A percentile compares a stretch with the other conserved stretches of the same genome.
These are phyloP conservation scores for Teleopsis dalmanni DNA, from an alignment of 1,140 invertebrate species.

Conservation along the genomic window DNA sequence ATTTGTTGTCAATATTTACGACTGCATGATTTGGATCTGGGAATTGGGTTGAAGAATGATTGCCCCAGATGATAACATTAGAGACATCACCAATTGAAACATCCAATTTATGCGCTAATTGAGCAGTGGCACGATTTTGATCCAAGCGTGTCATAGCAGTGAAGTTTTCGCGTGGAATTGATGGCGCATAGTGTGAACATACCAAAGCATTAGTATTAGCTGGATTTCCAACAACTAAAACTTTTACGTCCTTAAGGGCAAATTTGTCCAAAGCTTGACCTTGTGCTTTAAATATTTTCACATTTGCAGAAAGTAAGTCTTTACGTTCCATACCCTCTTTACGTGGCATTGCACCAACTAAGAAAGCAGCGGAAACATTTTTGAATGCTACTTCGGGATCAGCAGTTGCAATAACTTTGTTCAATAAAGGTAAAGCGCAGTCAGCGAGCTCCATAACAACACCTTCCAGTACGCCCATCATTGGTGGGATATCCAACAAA, in stretches of 20 bases:
- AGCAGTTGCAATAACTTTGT: constrained; percentile 77
- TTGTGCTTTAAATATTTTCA: constrained; percentile 96
- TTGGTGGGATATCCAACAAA: constrained; percentile 89
- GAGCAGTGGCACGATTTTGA: constrained; percentile 90
- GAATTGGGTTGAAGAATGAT: constrained; percentile 98
- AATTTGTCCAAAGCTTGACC: constrained; percentile 88
- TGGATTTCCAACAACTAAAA: constrained; percentile 97
- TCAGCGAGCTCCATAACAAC: constrained; percentile 97
- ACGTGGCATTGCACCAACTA: constrained; percentile 97
- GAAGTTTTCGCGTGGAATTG: constrained; percentile 95
- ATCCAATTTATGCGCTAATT: constrained; percentile 62
- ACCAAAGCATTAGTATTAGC: constrained; percentile 99
- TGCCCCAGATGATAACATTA: constrained; percentile 98
- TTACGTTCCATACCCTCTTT: constrained; percentile 99
- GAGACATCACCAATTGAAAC: constrained; percentile 67
- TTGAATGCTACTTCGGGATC: constrained; percentile 87
- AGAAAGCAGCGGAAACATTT: constrained; percentile 93
- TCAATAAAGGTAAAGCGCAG: constrained; percentile 86
- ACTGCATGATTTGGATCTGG: constrained; percentile 88
- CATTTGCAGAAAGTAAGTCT: constrained; percentile 91
- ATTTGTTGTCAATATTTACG: constrained; percentile 51
- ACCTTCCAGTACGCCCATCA: constrained; percentile 91
- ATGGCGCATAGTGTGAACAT: constrained; percentile 93
- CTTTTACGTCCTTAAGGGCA: constrained; percentile 92
- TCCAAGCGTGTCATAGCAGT: constrained; percentile 97